Evolutionary conservation across 2,113 vertebrate species (phyloP).

Genomic region (Tetrax tetrax): DNA sequence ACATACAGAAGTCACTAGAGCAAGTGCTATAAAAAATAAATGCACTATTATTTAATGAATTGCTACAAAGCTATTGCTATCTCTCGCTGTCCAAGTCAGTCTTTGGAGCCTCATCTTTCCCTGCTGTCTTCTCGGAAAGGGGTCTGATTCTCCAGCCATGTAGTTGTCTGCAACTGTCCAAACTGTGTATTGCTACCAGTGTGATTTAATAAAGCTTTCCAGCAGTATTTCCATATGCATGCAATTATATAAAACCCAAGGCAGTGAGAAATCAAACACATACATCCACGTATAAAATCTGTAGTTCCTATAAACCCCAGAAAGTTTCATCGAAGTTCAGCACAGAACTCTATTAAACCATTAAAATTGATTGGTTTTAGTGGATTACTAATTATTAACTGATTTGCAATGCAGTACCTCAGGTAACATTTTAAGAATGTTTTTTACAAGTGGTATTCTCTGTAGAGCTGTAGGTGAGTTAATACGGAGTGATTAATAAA

Average conservation of each 20-base stretch:
- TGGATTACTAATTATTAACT: not conserved
- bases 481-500: not conserved
- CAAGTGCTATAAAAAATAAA: not conserved
- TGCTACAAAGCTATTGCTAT: not conserved
- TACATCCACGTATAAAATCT: not conserved
- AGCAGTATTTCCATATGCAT: not conserved
- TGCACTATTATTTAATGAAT: not conserved
- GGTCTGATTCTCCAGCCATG: not conserved
- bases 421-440: not conserved
- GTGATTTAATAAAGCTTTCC: not conserved
- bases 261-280: not conserved
- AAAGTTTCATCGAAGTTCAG: not conserved
- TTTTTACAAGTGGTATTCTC: not conserved
- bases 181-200: not conserved
- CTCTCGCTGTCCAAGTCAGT: not conserved
- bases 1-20: not conserved
- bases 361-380: not conserved
- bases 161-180: not conserved
- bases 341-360: not conserved
- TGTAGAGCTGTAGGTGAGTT: not conserved
- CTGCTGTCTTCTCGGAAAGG: not conserved
- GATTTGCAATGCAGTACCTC: not conserved
- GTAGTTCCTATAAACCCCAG: not conserved
- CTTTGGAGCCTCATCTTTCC: not conserved
- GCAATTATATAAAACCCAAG: not conserved